Base-by-base conservation (phyloP, 2,113 vertebrate species). In the Meriones unguiculatus region DNA sequence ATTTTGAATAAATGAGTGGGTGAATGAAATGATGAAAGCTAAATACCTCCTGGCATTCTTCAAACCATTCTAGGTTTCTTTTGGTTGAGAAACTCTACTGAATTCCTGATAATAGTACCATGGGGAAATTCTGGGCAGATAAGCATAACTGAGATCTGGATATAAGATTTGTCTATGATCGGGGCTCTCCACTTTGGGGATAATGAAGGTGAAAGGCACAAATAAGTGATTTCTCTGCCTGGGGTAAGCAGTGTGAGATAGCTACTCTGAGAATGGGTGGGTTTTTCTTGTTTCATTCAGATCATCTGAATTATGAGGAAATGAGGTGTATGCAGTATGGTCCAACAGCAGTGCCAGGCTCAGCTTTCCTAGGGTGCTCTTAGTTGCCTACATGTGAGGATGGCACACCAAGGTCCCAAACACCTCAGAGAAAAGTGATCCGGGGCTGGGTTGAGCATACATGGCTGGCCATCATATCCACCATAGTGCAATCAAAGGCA, bases 11-110 rank as follows among this genome's bases (percentile, higher is more conserved):
- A 81, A 52, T 72, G 35, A 82, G 7, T 73, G 70, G 17, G 7
- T 11, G 12, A 64, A 14, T 46, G 82, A 65, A 65, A 50, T 46
- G 20, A 82, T 38, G 64, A 76, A 90, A 69, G 15, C 41, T 72
- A 90, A 77, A 22, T 11, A 17, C 35, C 67, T 28, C 50, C 14
- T 32, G 22, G 30, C 54, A 5, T 76, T 76, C 46, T 46, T 92
- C 46, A 35, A 78, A 35, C 7, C 84, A 11, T 46, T 78, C 64
- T 15, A 17, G 2, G 14, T 62, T 95, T 96, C 90, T 96, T 86
- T 62, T n/a, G 24, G 32, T 30, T 89, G 52, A 62, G 88, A 92
- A 95, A 69, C 11, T 75, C 84, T 59, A 20, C 62, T 81, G 95
- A 70, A 76, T 80, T 78, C 28, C 65, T 78, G 20, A 30, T 76